Percentiles rank a stretch among this genome's conserved stretches.
Evolutionary conservation across 2,888 invertebrate genomes (phyloP).

Genomic region (Fragum whitleyi): DNA sequence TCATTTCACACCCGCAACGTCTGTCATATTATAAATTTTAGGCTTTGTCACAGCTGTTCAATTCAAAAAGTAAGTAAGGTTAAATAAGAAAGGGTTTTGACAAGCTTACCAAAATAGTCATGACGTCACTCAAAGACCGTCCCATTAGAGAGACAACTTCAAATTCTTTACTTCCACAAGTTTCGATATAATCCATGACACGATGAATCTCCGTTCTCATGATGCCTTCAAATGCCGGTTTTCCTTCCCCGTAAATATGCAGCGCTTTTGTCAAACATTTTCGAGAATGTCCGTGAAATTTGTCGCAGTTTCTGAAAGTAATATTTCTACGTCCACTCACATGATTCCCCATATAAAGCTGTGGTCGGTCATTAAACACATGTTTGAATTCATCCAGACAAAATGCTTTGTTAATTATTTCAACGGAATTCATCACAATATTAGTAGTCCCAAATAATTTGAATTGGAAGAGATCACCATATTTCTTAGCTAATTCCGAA

Average conservation of each 20-base stretch:
- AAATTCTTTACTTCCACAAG: neutral
- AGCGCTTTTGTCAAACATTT: slow-evolving; percentile 24
- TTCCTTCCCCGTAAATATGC: slow-evolving; percentile 32
- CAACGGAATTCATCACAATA: slow-evolving; percentile 11
- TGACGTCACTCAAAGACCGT: slow-evolving; percentile 7
- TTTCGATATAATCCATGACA: slow-evolving; percentile 8
- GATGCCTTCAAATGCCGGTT: slow-evolving; percentile 8
- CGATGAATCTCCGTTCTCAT: slow-evolving; percentile 3
- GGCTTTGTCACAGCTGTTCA: too few species aligned
- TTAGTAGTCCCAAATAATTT: slow-evolving; percentile 5
- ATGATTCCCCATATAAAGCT: neutral
- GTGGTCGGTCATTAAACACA: slow-evolving; percentile 16
- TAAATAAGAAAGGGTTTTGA: too few species aligned
- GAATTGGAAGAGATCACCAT: slow-evolving; percentile 22
- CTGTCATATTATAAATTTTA: too few species aligned
- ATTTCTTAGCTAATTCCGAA: neutral
- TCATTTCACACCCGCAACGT: too few species aligned
- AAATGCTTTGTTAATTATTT: slow-evolving; percentile 22
- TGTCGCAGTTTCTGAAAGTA: neutral
- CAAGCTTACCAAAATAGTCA: slow-evolving; percentile 9
- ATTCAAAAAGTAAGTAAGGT: too few species aligned
- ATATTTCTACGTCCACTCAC: neutral
- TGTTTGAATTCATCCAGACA: neutral
- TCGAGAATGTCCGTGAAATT: slow-evolving; percentile 8
- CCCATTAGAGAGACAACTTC: neutral